Evolutionary conservation across 2,888 invertebrate genomes (phyloP).

Genomic region (Drosophila fungiperda): DNA sequence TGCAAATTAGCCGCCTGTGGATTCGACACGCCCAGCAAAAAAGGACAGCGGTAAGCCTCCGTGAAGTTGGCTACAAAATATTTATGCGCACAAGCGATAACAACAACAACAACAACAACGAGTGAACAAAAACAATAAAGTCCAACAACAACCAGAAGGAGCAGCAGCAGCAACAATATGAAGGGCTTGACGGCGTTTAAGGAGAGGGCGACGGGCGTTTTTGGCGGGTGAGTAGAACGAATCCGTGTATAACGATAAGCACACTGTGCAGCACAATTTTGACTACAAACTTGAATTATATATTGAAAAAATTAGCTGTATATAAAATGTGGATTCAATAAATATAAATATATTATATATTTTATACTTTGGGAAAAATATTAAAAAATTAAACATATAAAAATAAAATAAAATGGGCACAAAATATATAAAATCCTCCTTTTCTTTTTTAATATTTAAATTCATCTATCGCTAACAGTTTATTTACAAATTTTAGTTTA

Average conservation of each 20-base stretch:
- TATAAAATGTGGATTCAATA: not conserved
- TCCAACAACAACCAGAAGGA: constrained; percentile 30
- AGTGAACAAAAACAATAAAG: constrained; percentile 32
- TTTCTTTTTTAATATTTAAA: not conserved
- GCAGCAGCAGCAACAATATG: constrained; percentile 72
- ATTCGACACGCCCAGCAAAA: constrained; percentile 63
- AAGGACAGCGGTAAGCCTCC: constrained; percentile 61
- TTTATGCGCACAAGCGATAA: constrained; percentile 78
- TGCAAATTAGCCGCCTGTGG: constrained; percentile 69
- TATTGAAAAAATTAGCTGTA: not conserved
- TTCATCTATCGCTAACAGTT: not conserved
- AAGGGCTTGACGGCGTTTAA: constrained; percentile 85
- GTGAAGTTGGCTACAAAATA: constrained; percentile 74
- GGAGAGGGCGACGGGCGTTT: constrained; percentile 84
- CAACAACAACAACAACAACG: constrained; percentile 51
- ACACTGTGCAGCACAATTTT: constrained; percentile 33
- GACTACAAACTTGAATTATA: not conserved
- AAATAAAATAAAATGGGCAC: not conserved
- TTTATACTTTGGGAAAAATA: not conserved
- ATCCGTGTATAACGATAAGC: constrained; percentile 10
- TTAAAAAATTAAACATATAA: not conserved
- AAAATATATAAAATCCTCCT: not conserved
- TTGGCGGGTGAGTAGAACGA: constrained; percentile 83
- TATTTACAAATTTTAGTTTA: fast-evolving
- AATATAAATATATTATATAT: not conserved